Conservation (phyloP, 1,140 invertebrate genomes). For the Bombus impatiens region DNA sequence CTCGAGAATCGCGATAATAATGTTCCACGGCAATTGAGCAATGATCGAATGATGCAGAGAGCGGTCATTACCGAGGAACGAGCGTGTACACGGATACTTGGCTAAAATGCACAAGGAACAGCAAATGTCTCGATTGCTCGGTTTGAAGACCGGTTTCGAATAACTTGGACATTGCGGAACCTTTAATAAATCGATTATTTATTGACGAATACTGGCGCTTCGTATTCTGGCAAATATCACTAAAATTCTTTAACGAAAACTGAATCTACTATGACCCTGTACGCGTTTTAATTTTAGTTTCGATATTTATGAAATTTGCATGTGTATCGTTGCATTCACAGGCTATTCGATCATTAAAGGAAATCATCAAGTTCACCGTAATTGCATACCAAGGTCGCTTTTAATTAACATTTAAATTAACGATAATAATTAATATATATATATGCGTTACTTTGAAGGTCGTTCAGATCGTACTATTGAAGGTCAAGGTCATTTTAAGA, state of each 20-base stretch:
- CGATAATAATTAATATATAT: too few species aligned
- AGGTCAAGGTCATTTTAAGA: not conserved
- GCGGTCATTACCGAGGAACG: constrained; percentile 33
- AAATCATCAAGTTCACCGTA: not conserved
- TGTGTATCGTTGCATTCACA: not conserved
- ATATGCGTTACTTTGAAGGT: not conserved
- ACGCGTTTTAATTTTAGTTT: not conserved
- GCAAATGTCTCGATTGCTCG: not conserved
- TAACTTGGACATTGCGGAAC: constrained; percentile 1
- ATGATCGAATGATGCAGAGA: constrained; percentile 44
- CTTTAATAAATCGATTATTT: constrained; percentile 7
- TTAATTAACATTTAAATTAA: too few species aligned
- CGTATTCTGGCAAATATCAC: not conserved
- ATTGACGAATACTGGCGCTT: not conserved
- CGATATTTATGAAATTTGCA: not conserved
- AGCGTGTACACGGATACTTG: constrained; percentile 17
- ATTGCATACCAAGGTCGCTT: not conserved
- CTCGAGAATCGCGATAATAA: constrained; percentile 46
- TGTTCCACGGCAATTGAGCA: constrained; percentile 45
- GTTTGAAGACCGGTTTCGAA: constrained; percentile 16
- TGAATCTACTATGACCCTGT: not conserved
- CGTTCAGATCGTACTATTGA: not conserved
- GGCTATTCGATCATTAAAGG: not conserved
- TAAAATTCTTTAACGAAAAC: not conserved
- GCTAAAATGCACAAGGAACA: constrained; percentile 11